phyloP scores from a whole-genome alignment of 2,797 vertebrate species.

The Linurgus olivaceus region DNA sequence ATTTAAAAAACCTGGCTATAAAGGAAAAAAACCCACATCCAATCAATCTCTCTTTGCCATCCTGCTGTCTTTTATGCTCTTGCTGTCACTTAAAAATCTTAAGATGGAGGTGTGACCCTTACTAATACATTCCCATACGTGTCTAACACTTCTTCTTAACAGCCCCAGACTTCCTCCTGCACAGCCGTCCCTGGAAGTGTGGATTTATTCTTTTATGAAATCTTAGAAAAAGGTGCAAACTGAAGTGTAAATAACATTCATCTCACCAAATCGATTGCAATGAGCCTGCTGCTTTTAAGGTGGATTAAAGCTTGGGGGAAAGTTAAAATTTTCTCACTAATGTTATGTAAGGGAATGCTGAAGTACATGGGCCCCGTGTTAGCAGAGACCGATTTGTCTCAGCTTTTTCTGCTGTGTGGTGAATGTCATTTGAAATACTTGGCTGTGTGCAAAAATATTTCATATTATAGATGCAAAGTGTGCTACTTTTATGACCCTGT shows the following conservation, averaged over 20 bases:
- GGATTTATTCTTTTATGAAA: conserved; percentile 80
- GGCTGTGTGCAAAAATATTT: not conserved
- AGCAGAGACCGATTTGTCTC: not conserved
- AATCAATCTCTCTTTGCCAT: conserved; percentile 44
- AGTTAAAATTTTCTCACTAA: conserved; percentile 19
- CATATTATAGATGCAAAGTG: conserved; percentile 26
- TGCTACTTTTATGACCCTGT: conserved; percentile 3
- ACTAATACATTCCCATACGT: conserved; percentile 78
- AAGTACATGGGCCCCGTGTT: not conserved
- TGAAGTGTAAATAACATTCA: conserved; percentile 82
- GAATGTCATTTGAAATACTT: not conserved
- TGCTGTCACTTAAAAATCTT: conserved; percentile 70
- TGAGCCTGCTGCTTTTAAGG: conserved; percentile 63
- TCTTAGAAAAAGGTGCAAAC: conserved; percentile 77
- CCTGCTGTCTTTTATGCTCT: conserved; percentile 47
- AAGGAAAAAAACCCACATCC: not conserved
- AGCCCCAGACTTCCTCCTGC: conserved; percentile 72
- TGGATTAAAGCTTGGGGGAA: conserved; percentile 21
- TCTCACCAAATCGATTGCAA: conserved; percentile 73
- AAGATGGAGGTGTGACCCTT: conserved; percentile 76
- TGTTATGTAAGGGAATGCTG: not conserved
- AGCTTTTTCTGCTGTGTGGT: not conserved
- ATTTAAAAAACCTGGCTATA: not conserved
- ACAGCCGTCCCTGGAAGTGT: conserved; percentile 72
- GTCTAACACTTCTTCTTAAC: conserved; percentile 78